phyloP scores from a whole-genome alignment of 2,888 invertebrate genomes.

The Fragum whitleyi region DNA sequence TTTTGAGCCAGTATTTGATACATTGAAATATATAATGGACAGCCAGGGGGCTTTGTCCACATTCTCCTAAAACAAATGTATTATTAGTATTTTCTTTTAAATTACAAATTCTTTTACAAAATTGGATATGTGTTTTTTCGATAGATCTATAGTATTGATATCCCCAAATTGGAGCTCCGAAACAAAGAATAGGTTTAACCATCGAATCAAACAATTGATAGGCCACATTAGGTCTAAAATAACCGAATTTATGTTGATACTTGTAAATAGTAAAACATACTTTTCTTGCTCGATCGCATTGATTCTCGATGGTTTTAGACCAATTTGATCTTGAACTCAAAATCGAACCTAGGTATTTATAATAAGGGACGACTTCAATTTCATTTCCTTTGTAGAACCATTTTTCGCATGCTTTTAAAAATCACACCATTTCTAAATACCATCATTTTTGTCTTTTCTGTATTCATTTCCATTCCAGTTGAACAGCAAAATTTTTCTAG shows the following conservation, averaged over 20 bases:
- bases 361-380: conserved; percentile 17
- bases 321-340: neutral
- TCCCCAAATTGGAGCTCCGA: too few relatives aligned
- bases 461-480: conserved; percentile 23
- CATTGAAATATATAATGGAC: neutral
- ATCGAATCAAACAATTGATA: too few relatives aligned
- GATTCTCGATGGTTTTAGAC: neutral
- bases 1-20: conserved; percentile 8
- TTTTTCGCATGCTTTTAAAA: conserved; percentile 4
- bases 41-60: too few relatives aligned
- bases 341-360: conserved; percentile 14
- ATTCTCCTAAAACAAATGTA: too few relatives aligned
- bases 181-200: too few relatives aligned
- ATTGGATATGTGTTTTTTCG: too few relatives aligned
- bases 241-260: too few relatives aligned
- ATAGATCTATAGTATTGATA: too few relatives aligned
- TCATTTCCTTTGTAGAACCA: conserved; percentile 2
- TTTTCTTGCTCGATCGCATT: neutral
- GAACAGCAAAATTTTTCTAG: conserved; percentile 5
- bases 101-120: too few relatives aligned
- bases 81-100: too few relatives aligned
- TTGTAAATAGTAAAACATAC: neutral
- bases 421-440: conserved; percentile 16
- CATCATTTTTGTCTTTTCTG: too few relatives aligned
- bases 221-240: neutral